Evolutionary conservation across 2,113 vertebrate genomes (phyloP), one percentile per base, ranked within the genome.

Genomic region (Phoenicopterus ruber): DNA sequence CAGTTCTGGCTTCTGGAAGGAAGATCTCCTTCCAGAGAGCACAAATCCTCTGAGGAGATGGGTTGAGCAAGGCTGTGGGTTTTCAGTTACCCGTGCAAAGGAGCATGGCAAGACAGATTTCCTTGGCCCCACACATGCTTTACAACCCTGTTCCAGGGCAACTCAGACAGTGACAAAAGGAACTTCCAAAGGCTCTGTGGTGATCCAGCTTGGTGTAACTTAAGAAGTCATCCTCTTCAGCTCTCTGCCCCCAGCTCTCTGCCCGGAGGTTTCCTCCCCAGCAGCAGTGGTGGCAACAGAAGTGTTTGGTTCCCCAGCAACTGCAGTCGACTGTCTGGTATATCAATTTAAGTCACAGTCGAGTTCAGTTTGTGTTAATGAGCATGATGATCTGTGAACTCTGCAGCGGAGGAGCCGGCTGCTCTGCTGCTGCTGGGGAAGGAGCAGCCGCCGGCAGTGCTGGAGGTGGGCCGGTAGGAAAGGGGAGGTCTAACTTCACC

Each of bases 241-340:
- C 62, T 86, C 38, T 80, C 90, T 87, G n/a, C 7, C 50, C 57
- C 42, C 47, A 90, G 73, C 19, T 91, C 67, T 71, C 86, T 95
- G 84, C 87, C 84, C 11, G 3, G 83, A 96, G 62, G 78, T 89
- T 96, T 96, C 70, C 84, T 93, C 17, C 90, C 50, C 74, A 93
- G 70, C 82, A 96, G 87, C 92, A 95, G 54, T 46, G 70, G 74
- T 94, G 93, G 71, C 90, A 96, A 82, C 72, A 90, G 87, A 82
- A 95, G 66, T 96, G 95, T 97, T 97, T 97, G 58, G 87, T 97
- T 97, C 94, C 96, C 85, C 84, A 87, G 95, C 94, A 97, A 97
- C 96, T 92, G 62, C 70, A 91, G 66, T 80, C 93, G 84, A 90
- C 87, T 82, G 66, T 96, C 93, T 97, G 96, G 58, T 96, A 96